Base-by-base conservation (phyloP, 2,888 invertebrate species). In the Netelia virgata region DNA sequence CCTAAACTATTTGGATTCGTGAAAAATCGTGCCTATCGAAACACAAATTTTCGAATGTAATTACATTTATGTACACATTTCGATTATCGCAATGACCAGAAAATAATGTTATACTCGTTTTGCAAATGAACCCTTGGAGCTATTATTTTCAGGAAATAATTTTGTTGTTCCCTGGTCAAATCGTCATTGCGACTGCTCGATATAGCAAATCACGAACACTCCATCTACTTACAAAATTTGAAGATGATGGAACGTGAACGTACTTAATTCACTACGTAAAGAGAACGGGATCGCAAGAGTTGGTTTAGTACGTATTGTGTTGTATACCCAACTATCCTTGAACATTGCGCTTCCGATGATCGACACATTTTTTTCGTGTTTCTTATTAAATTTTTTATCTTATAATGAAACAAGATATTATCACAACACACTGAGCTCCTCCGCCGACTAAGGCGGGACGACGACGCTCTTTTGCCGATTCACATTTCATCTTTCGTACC, bases 31-130 rank as follows among this genome's bases (percentile, higher is more conserved):
- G 70, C 9, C 23, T 23, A n/a, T 16, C 8, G 53, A 64, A 53
- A 76, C 75, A 66, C 64, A 57, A 75, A 66, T 57, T 69, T 74
- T 47, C 23, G 53, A 28, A 47, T 66, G 18, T 76, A 82, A 81
- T 82, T 82, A 82, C 84, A 84, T 6, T 43, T 82, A 84, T 84
- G 18, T 84, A 84, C 82, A 84, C 74, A 18, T 50, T 20, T 70
- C 69, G 63, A 70, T 36, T 78, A 70, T 64, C 66, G 47, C 23
- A 75, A 36, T 70, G 55, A 70, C 68, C 73, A 68, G 57, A 66
- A 73, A 79, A 36, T 59, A 50, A 50, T 8, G 43, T 36, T 72
- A 50, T 28, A 6, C 16, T 66, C 3, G 47, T 50, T 9, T n/a
- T 47, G 11, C 47, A 73, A 73, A 36, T n/a, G 57, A 61, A 75